Base-by-base conservation (phyloP, 1,140 invertebrate genomes). In the Globodera ellingtonae region DNA sequence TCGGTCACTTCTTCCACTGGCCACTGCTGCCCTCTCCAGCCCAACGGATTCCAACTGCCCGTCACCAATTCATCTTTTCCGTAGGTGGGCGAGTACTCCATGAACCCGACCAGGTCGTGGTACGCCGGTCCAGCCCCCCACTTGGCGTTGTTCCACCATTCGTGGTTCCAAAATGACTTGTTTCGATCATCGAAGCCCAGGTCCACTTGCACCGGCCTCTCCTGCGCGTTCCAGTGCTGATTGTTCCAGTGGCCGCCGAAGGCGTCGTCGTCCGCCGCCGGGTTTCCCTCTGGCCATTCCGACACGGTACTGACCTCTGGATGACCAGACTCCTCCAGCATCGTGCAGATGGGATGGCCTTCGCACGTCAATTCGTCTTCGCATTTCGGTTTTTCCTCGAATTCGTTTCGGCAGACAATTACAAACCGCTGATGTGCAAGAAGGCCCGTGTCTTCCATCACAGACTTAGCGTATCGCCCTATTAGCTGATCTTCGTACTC, bases 151-250 rank as follows among this genome's bases (percentile, higher is more conserved):
- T 84, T 84, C 83, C 83, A 84, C 6, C 50, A 83, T 52, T 86
- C 84, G 62, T 82, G 71, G 66, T 86, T 86, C 79, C 83, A 86
- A 46, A 84, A 84, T 6, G 62, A 75, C 67, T 84, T 84, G 35
- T 62, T 47, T 13, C 21, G 46, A 35, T 84, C 80, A 21, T 83
- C 84, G 72, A 62, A 83, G n/a, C 81, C 84, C 8, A 85, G 35
- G 59, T 84, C 84, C 35, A 85, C 81, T 15, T 81, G 66, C 6
- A 76, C 13, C 48, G 83, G 83, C 0, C 84, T 15, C 48, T 84
- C 83, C 71, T 86, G 79, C 65, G 75, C 77, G 65, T 84, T 84
- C 84, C 84, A 84, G n/a, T 84, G 84, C 15, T 75, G 70, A 35
- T 74, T 74, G 74, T 84, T 85, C 71, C 71, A 85, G 65, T 84